These are phyloP conservation scores for Todus mexicanus DNA, from an alignment of 2,797 vertebrate species.

Conservation along the genomic window DNA sequence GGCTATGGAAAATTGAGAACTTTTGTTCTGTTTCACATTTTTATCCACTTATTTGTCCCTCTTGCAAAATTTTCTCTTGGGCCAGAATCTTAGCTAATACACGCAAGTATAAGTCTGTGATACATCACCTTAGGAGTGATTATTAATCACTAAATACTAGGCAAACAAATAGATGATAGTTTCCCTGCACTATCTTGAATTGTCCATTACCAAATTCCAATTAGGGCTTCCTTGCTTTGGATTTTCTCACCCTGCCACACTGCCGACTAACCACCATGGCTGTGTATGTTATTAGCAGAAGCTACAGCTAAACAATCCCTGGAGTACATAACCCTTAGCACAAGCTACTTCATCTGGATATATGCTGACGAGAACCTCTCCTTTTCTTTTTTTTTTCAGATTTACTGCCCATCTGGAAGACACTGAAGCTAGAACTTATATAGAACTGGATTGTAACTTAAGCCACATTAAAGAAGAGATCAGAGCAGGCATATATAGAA, in stretches of 20 bases:
- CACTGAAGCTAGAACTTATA: constrained; percentile 1
- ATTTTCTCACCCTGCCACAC: not conserved
- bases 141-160: not conserved
- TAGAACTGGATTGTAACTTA: not conserved
- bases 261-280: not conserved
- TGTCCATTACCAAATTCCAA: not conserved
- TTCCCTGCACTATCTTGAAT: not conserved
- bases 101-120: not conserved
- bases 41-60: not conserved
- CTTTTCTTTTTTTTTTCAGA: not conserved
- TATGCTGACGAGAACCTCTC: constrained; percentile 25
- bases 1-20: not conserved
- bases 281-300: not conserved
- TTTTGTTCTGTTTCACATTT: not conserved
- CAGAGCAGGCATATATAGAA: not conserved
- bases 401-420: constrained; percentile 57
- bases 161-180: not conserved
- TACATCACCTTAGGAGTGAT: not conserved
- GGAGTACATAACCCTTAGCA: not conserved
- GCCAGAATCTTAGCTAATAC: not conserved
- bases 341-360: constrained; percentile 8
- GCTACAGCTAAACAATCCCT: not conserved
- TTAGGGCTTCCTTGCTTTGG: not conserved
- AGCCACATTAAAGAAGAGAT: constrained; percentile 56
- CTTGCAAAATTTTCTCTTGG: not conserved